phyloP scores from a whole-genome alignment of 1,140 invertebrate species.

The Drosophila lacertosa region DNA sequence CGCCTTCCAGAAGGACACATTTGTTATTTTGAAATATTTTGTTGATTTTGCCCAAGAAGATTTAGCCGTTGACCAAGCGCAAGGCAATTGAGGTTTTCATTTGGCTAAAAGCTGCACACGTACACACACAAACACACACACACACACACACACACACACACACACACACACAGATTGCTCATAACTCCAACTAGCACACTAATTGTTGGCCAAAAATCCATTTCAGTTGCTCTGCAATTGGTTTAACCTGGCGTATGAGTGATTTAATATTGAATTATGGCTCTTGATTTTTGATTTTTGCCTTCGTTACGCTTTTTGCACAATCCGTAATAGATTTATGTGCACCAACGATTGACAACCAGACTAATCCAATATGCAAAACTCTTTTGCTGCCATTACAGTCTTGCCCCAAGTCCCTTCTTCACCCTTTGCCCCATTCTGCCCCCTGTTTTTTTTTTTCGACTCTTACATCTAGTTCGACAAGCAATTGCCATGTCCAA shows the following conservation, averaged over 20 bases:
- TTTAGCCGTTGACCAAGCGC: constrained; percentile 28
- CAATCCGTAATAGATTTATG: constrained; percentile 73
- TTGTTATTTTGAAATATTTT: constrained; percentile 82
- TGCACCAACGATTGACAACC: constrained; percentile 40
- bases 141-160: constrained; percentile 43
- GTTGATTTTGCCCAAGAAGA: constrained; percentile 74
- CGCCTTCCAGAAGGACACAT: constrained; percentile 55
- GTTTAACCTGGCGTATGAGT: constrained; percentile 79
- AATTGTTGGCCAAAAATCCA: constrained; percentile 62
- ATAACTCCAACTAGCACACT: constrained; percentile 67
- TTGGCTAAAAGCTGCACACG: constrained; percentile 65
- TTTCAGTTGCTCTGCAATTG: constrained; percentile 55
- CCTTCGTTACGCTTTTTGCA: constrained; percentile 45
- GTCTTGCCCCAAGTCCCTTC: not conserved
- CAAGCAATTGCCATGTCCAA: constrained; percentile 35
- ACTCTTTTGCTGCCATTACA: constrained; percentile 26
- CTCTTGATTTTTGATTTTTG: constrained; percentile 64
- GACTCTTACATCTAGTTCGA: constrained; percentile 16
- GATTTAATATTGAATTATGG: constrained; percentile 82
- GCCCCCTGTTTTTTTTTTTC: constrained; percentile 4
- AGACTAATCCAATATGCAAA: constrained; percentile 46
- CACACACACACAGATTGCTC: constrained; percentile 43
- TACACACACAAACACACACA: constrained; percentile 32
- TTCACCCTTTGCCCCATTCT: constrained; percentile 15
- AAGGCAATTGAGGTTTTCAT: constrained; percentile 75